Conservation (phyloP, 2,797 vertebrate species). For the Pangasius mekongensis region DNA sequence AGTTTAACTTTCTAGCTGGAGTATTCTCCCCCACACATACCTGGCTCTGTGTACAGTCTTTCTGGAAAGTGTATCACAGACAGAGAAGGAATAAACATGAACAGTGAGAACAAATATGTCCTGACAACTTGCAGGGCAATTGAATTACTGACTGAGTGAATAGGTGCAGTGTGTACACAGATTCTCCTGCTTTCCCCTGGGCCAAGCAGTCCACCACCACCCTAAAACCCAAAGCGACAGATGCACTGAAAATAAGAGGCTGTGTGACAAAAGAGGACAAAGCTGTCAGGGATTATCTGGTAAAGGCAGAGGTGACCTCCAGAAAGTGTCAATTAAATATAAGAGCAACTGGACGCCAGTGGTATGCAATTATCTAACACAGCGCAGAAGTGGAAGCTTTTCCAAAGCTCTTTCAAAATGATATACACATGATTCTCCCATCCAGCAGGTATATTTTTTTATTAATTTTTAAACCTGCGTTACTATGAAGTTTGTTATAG, state of each 20-base stretch:
- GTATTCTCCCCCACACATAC: neutral
- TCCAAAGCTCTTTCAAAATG: neutral
- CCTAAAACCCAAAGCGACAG: conserved; percentile 33
- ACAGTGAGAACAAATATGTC: conserved; percentile 45
- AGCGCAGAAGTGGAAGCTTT: neutral
- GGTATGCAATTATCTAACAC: neutral
- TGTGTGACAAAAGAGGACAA: conserved; percentile 23
- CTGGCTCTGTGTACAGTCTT: neutral
- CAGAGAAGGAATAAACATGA: conserved; percentile 15
- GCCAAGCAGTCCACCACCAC: conserved; percentile 5
- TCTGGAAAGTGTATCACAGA: neutral
- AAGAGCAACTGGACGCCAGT: neutral
- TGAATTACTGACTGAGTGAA: conserved; percentile 63
- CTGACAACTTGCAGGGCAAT: conserved; percentile 63
- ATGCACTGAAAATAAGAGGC: conserved; percentile 24
- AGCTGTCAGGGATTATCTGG: conserved; percentile 29
- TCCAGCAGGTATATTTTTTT: neutral
- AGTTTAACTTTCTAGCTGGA: neutral
- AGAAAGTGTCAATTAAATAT: neutral
- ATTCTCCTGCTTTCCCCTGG: conserved; percentile 20
- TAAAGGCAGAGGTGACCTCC: conserved; percentile 27
- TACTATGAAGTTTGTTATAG: neutral
- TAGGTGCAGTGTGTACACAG: conserved; percentile 13
- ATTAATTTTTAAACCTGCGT: neutral
- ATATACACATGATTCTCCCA: neutral